These are phyloP conservation scores for Lepidonotus clava DNA, from an alignment of 2,888 invertebrate species.

Conservation along the genomic window DNA sequence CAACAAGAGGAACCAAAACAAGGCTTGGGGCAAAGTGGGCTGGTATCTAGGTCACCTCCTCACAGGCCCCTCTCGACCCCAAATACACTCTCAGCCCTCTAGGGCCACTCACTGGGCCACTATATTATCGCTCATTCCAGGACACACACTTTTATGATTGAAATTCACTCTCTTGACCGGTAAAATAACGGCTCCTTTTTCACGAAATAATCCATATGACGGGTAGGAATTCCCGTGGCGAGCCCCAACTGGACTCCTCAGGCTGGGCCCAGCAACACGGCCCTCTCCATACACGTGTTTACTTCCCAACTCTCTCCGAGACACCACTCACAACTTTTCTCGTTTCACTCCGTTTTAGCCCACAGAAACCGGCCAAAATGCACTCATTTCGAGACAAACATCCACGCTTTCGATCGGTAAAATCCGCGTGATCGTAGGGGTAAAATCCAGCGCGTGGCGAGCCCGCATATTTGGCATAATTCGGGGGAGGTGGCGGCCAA, in stretches of 20 bases:
- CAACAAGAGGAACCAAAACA: too few species aligned
- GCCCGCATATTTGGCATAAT: slow-evolving; percentile 37
- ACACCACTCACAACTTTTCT: slow-evolving; percentile 1
- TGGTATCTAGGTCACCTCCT: too few species aligned
- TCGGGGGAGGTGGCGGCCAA: slow-evolving; percentile 14
- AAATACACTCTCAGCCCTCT: too few species aligned
- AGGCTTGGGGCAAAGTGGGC: too few species aligned
- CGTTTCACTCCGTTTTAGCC: not conserved
- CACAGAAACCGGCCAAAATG: not conserved
- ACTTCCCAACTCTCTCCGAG: not conserved
- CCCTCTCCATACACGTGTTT: not conserved
- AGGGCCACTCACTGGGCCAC: too few species aligned
- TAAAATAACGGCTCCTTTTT: too few species aligned
- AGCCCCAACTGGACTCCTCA: not conserved
- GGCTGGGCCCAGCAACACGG: not conserved
- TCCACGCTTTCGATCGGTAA: not conserved
- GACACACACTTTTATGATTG: too few species aligned
- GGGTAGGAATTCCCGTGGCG: too few species aligned
- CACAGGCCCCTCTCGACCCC: too few species aligned
- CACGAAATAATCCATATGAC: too few species aligned
- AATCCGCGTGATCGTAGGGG: not conserved
- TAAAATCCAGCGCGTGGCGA: not conserved
- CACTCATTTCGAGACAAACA: not conserved
- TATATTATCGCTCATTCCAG: too few species aligned
- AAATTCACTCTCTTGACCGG: too few species aligned